Conservation (phyloP, 2,113 vertebrate species). For the Lanius collurio region DNA sequence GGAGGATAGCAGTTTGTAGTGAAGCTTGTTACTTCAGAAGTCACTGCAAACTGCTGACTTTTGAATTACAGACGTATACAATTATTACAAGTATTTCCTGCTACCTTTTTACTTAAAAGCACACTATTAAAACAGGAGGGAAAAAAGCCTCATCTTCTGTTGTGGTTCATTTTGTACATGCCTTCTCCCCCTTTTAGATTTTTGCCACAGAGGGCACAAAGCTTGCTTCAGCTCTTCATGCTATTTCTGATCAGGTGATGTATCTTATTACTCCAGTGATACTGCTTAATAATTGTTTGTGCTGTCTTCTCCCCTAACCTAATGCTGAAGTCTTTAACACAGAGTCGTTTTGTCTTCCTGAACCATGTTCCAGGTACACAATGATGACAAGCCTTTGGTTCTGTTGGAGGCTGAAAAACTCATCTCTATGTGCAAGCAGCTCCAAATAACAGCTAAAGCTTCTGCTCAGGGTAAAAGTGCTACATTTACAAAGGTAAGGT, state of each 20-base stretch:
- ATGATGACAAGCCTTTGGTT: conserved; percentile 85
- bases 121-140: neutral
- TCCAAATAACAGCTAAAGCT: conserved; percentile 84
- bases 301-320: neutral
- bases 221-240: conserved; percentile 83
- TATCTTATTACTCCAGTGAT: neutral
- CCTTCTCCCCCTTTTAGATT: conserved; percentile 73
- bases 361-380: conserved; percentile 77
- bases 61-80: neutral
- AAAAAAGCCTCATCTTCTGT: neutral
- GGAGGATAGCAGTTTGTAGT: neutral
- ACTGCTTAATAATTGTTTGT: neutral
- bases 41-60: neutral
- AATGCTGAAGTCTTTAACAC: neutral
- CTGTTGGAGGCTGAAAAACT: conserved; percentile 91
- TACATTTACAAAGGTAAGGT: conserved; percentile 90
- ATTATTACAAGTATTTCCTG: neutral
- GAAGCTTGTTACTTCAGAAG: neutral
- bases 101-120: neutral
- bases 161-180: neutral
- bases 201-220: conserved; percentile 91
- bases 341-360: neutral
- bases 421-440: conserved; percentile 84
- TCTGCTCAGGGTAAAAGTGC: conserved; percentile 89
- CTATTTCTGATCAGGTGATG: conserved; percentile 88